Base-by-base conservation (phyloP, 2,888 invertebrate species). In the Dusona sp. region DNA sequence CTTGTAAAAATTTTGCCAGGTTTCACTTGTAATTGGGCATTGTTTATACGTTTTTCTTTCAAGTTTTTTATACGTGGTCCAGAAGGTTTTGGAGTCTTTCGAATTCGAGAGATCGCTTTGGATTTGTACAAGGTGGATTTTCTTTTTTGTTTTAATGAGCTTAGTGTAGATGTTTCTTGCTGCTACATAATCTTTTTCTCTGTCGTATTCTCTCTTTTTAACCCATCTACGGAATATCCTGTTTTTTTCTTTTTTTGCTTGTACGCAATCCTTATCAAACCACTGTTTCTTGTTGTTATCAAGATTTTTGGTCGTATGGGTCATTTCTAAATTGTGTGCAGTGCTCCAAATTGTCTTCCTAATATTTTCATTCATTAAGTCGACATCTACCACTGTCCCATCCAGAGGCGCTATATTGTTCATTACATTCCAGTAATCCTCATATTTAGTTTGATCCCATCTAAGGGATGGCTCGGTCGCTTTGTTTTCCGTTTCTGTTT, bases 281-380 rank as follows among this genome's bases (percentile, higher is more conserved):
- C 83, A 79, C 8, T 67, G 57, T 68, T 51, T 61, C 22, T 75
- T 42, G 16, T 9, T 25, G n/a, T 42, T 42, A n/a, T 25, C 8
- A 8, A 3, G 3, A 3, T 57, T 75, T 45, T 9, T 57, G 0
- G 75, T 16, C 2, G 25, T 16, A 9, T 42, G 19, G 2, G 67
- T 42, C 83, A 83, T 83, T 25, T 48, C 73, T n/a, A 79, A n/a
- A 9, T 51, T 36, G 4, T 25, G 6, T 3, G 70, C 79, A 8
- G 25, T 48, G 13, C 16, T 11, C 61, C 64, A 67, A 51, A 73
- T 57, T 64, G 25, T 16, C 1, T 72, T 25, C 9, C 8, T 3
- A 9, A 80, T 33, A 29, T 13, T 25, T 13, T 64, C 16, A 38
- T 38, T 72, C 33, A 22, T 8, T 25, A 22, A 3, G 7, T 80